Base-by-base conservation (phyloP, 2,888 invertebrate genomes). In the Andrena minutula region DNA sequence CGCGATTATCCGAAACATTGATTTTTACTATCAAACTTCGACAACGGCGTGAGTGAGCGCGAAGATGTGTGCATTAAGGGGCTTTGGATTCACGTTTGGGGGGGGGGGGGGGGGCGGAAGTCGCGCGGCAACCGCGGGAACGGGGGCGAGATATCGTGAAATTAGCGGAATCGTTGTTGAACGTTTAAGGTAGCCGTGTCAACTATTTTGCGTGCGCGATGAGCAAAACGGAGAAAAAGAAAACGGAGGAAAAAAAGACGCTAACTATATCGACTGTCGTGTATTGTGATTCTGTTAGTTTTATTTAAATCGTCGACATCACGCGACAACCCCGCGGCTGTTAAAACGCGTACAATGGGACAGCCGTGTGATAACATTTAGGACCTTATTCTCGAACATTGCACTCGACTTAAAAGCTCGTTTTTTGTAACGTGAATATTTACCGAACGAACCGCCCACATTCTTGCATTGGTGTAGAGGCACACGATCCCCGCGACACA, bases 381-480 rank as follows among this genome's bases (percentile, higher is more conserved):
- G 72, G 69, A 71, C 64, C 79, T 81, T 82, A 82, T 73, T 82
- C 83, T 82, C 82, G 68, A 72, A 64, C 82, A 35, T 70, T 75
- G 72, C 82, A 79, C 83, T 82, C 82, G 75, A 78, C 60, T 82
- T 73, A 53, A 58, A 41, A 28, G 80, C 82, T 82, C 81, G 65
- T 80, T 80, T 75, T 82, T 75, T 82, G 71, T 83, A 77, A 83
- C 69, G 70, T 64, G 77, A 74, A 81, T 72, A 78, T 71, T 78
- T 83, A 78, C 70, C 63, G 64, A 83, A 82, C 71, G 82, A 83
- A 83, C 83, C 83, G 83, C 82, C 82, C 83, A 82, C 82, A 79
- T 63, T 70, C 58, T 76, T 66, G 76, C 80, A 73, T 71, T 65
- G 26, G 35, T 12, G 41, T 35, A 23, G 28, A 28, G 60, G 51